Percentiles rank a stretch among this genome's conserved stretches.
Conservation (phyloP, 2,797 vertebrate species). For the Hylomyscus alleni region DNA sequence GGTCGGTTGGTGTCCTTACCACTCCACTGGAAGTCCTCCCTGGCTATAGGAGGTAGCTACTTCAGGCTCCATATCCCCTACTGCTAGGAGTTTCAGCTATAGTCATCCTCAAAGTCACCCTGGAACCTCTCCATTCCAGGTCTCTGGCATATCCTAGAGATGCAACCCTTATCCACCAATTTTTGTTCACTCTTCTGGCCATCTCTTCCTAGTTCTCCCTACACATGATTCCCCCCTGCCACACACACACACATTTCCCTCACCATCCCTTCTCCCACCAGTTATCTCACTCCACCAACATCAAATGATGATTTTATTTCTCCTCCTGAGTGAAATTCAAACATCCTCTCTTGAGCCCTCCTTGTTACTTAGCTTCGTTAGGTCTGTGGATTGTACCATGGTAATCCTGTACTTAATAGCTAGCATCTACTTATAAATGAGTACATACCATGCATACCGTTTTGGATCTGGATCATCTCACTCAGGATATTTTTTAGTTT, state of each 20-base stretch:
- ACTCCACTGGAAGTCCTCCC: neutral
- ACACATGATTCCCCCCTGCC: neutral
- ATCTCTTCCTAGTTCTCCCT: neutral
- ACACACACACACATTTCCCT: neutral
- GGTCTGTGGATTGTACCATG: neutral
- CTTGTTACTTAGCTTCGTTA: neutral
- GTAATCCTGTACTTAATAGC: neutral
- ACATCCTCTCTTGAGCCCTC: neutral
- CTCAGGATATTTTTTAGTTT: neutral
- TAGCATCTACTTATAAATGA: neutral
- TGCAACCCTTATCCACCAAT: neutral
- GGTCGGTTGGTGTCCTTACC: neutral
- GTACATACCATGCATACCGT: neutral
- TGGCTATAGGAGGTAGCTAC: neutral
- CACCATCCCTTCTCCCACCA: neutral
- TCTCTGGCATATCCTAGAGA: neutral
- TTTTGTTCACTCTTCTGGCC: neutral
- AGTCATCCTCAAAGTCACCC: neutral
- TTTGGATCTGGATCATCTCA: neutral
- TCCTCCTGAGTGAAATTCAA: neutral
- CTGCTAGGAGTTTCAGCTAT: neutral
- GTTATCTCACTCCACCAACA: neutral
- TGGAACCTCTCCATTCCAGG: neutral
- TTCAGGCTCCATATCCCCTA: neutral
- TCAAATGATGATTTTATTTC: neutral